Percentiles rank a stretch among this genome's conserved stretches.
These are phyloP conservation scores for Nanorana parkeri DNA, from an alignment of 2,113 vertebrate genomes.

Conservation along the genomic window DNA sequence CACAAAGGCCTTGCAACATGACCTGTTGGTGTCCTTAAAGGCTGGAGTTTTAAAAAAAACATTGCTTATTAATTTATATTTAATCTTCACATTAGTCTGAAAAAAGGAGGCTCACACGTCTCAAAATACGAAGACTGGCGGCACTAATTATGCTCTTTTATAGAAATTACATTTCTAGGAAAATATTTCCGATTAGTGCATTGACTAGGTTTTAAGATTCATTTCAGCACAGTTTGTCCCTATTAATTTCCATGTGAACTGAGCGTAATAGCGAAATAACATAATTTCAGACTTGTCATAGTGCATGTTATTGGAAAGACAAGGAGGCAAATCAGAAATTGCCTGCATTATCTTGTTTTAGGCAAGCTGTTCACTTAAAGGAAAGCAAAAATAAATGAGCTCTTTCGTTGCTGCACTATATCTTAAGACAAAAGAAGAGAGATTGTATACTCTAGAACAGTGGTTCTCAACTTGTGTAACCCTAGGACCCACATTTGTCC, in stretches of 20 bases:
- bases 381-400: not conserved
- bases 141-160: not conserved
- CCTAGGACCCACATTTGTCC: too few species aligned
- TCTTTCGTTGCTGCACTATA: not conserved
- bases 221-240: slow-evolving; percentile 6
- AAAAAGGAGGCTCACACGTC: not conserved
- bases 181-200: slow-evolving; percentile 12
- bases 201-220: slow-evolving; percentile 22
- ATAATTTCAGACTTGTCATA: not conserved
- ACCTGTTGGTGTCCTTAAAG: too few species aligned
- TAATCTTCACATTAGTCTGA: not conserved
- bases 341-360: slow-evolving; percentile 21
- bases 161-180: not conserved
- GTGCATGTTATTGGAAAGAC: slow-evolving; percentile 5
- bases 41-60: too few species aligned
- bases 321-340: not conserved
- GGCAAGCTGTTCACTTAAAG: slow-evolving; percentile 20
- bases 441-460: too few species aligned
- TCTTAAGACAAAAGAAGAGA: too few species aligned
- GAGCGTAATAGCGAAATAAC: slow-evolving; percentile 8
- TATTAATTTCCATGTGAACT: slow-evolving; percentile 18
- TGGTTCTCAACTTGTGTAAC: too few species aligned
- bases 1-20: too few species aligned
- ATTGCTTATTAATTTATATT: too few species aligned
- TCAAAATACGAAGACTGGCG: not conserved